Conservation (phyloP, 2,888 invertebrate species). For the Eristalinus sepulchralis region DNA sequence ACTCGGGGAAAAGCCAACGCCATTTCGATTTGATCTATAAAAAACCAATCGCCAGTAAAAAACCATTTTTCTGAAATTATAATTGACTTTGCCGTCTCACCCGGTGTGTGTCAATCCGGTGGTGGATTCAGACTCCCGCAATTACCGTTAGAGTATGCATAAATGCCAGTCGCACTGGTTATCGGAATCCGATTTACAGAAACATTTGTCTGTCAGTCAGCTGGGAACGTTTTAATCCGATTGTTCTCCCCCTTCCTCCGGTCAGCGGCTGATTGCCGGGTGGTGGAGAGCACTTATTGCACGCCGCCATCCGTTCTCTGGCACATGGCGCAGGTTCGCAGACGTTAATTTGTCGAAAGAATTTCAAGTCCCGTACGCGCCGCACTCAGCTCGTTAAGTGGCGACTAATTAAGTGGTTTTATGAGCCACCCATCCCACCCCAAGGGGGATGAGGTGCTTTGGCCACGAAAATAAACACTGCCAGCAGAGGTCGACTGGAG, state of each 20-base stretch:
- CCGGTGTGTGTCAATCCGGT: slow-evolving; percentile 42
- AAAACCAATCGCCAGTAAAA: slow-evolving; percentile 47
- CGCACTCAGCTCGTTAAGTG: slow-evolving; percentile 12
- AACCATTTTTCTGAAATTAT: slow-evolving; percentile 55
- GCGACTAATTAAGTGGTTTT: slow-evolving; percentile 44
- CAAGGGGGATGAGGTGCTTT: neutral
- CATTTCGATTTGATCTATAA: slow-evolving; percentile 31
- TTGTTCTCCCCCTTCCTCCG: neutral
- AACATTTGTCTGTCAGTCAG: neutral
- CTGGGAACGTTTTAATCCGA: neutral
- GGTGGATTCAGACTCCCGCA: slow-evolving; percentile 30
- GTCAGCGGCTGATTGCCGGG: neutral
- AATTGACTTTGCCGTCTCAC: slow-evolving; percentile 54
- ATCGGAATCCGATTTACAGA: slow-evolving; percentile 30
- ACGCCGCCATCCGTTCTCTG: neutral
- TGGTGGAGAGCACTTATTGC: neutral
- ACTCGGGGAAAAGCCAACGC: neutral
- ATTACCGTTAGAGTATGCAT: slow-evolving; percentile 24
- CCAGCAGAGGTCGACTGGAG: neutral
- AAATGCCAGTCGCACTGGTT: slow-evolving; percentile 29
- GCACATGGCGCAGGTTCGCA: neutral
- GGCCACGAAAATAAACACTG: neutral
- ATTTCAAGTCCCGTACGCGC: slow-evolving; percentile 25
- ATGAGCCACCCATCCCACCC: neutral
- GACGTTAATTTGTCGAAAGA: slow-evolving; percentile 10